These are phyloP conservation scores for Abrostola tripartita DNA, from an alignment of 2,888 invertebrate species.

Conservation along the genomic window DNA sequence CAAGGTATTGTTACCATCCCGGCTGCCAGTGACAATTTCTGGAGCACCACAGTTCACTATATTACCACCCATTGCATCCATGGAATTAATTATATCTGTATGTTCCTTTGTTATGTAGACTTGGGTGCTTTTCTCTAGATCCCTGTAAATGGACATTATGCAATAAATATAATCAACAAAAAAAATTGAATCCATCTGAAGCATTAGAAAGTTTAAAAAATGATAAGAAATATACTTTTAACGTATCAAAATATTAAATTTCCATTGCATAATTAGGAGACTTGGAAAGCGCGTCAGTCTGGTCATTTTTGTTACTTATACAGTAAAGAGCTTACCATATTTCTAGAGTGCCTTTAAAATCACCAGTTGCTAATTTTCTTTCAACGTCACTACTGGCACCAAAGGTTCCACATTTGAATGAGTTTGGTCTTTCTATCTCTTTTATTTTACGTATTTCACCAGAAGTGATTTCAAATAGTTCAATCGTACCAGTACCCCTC, in stretches of 20 bases:
- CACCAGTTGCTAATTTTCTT: slow-evolving; percentile 95
- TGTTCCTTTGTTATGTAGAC: slow-evolving; percentile 94
- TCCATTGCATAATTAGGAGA: too few relatives aligned
- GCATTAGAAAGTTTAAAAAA: too few relatives aligned
- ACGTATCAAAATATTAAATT: too few relatives aligned
- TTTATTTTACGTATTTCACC: slow-evolving; percentile 91
- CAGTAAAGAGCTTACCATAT: slow-evolving; percentile 90
- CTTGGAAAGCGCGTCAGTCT: too few relatives aligned
- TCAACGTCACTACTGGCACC: slow-evolving; percentile 95
- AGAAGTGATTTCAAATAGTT: slow-evolving; percentile 93
- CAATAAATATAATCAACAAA: too few relatives aligned
- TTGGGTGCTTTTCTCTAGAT: slow-evolving; percentile 92
- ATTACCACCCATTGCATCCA: slow-evolving; percentile 96
- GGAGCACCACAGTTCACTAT: slow-evolving; percentile 96
- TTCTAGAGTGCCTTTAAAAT: slow-evolving; percentile 95
- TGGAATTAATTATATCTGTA: slow-evolving; percentile 95
- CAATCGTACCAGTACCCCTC: slow-evolving; percentile 94
- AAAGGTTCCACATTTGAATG: slow-evolving; percentile 98
- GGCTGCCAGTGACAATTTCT: slow-evolving; percentile 97
- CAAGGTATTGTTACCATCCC: slow-evolving; percentile 91
- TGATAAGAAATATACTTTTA: too few relatives aligned
- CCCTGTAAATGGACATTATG: slow-evolving; percentile 85
- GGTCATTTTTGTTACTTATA: too few relatives aligned
- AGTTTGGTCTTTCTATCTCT: slow-evolving; percentile 93
- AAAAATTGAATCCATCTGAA: too few relatives aligned